Percentiles rank a stretch among this genome's conserved stretches.
These are phyloP conservation scores for Dusona sp. DNA, from an alignment of 2,888 invertebrate species.

Conservation along the genomic window DNA sequence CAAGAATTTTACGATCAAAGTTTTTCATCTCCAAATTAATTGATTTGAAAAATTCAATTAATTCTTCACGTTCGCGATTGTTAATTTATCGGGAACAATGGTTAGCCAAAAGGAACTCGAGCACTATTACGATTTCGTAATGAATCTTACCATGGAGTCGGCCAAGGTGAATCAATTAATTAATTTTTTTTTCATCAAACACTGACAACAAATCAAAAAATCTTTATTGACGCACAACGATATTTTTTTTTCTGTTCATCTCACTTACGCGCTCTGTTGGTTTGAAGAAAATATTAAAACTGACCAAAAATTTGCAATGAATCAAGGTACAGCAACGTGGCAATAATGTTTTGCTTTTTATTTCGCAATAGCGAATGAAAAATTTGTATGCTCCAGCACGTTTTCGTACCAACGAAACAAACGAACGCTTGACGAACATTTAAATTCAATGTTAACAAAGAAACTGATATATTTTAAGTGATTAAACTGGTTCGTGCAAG, in stretches of 20 bases:
- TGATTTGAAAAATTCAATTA: not conserved
- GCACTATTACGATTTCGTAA: constrained; percentile 77
- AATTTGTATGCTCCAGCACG: constrained; percentile 4
- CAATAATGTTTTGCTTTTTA: not conserved
- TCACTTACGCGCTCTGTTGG: not conserved
- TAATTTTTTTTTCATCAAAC: not conserved
- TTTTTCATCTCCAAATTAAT: not conserved
- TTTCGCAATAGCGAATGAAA: not conserved
- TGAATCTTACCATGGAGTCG: constrained; percentile 78
- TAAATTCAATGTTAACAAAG: not conserved
- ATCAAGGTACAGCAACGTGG: not conserved
- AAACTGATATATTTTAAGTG: not conserved
- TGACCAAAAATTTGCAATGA: not conserved
- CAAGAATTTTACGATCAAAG: not conserved
- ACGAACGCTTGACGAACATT: not conserved
- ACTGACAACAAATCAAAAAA: not conserved
- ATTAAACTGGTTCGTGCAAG: not conserved
- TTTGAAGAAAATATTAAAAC: constrained; percentile 1
- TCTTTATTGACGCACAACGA: not conserved
- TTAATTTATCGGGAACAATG: constrained; percentile 69
- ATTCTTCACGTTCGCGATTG: not conserved
- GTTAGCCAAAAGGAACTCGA: constrained; percentile 73
- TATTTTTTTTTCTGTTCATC: not conserved
- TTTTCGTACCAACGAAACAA: not conserved
- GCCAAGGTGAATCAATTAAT: constrained; percentile 75